These are phyloP conservation scores for Gopherus flavomarginatus DNA, from an alignment of 2,113 vertebrate genomes.

Conservation along the genomic window DNA sequence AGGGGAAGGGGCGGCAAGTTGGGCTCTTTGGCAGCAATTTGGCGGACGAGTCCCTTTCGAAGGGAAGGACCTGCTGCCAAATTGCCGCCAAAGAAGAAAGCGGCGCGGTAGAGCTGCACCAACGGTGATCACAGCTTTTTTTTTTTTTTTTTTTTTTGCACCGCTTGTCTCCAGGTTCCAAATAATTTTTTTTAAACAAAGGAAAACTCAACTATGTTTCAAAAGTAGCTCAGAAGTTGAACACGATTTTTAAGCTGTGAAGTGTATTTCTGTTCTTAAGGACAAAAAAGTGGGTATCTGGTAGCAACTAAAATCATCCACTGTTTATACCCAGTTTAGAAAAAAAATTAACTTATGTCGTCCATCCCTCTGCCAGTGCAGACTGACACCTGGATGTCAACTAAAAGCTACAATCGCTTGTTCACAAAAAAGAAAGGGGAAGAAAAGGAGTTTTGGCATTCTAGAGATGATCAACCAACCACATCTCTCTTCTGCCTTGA, in stretches of 20 bases:
- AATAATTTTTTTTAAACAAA: not conserved
- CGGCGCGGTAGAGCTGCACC: too few relatives aligned
- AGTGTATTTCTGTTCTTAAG: not conserved
- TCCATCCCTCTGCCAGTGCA: constrained; percentile 21
- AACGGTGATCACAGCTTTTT: too few relatives aligned
- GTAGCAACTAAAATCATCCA: constrained; percentile 36
- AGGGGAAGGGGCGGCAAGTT: too few relatives aligned
- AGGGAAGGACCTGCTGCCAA: too few relatives aligned
- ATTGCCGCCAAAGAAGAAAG: too few relatives aligned
- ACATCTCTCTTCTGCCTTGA: not conserved
- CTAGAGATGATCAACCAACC: not conserved
- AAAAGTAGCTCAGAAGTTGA: not conserved
- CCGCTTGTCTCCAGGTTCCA: not conserved
- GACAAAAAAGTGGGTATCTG: not conserved
- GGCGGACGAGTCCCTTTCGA: too few relatives aligned
- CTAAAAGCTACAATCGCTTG: not conserved
- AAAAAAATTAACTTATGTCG: not conserved
- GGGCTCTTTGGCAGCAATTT: too few relatives aligned
- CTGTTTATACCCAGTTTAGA: not conserved
- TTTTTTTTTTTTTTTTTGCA: too few relatives aligned
- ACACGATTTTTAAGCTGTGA: not conserved
- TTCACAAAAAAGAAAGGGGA: constrained; percentile 41
- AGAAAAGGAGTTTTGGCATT: not conserved
- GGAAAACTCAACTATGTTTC: not conserved
- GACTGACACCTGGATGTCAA: not conserved